A percentile compares a stretch with the other conserved stretches of the same genome.
phyloP scores from a whole-genome alignment of 2,888 invertebrate genomes.

The Xestia ashworthii region DNA sequence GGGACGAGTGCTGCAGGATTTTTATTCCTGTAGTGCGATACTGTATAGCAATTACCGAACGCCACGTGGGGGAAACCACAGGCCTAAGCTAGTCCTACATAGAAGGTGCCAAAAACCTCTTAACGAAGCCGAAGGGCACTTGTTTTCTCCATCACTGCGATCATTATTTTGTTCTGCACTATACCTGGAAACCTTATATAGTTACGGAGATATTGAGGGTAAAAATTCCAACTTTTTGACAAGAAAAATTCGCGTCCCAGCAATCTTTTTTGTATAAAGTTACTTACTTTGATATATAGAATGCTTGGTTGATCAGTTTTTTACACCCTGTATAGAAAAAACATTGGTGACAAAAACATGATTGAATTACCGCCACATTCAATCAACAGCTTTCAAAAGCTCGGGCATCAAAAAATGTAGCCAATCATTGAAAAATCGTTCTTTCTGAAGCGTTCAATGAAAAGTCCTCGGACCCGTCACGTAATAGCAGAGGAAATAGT shows the following conservation, averaged over 20 bases:
- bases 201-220: too few species aligned
- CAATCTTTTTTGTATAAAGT: too few species aligned
- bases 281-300: too few species aligned
- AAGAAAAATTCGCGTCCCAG: too few species aligned
- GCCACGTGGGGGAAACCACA: not conserved
- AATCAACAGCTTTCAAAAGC: not conserved
- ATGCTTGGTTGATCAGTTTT: too few species aligned
- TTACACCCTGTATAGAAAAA: not conserved
- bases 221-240: too few species aligned
- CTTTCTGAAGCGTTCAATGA: not conserved
- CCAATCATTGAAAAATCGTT: conserved; percentile 5
- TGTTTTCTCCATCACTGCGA: too few species aligned
- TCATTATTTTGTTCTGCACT: too few species aligned
- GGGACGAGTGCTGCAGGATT: not conserved
- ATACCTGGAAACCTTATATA: too few species aligned
- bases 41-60: not conserved
- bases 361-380: not conserved
- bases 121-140: too few species aligned
- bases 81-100: not conserved
- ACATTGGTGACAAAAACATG: not conserved
- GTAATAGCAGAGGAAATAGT: conserved; percentile 45
- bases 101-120: too few species aligned
- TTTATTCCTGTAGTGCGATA: not conserved
- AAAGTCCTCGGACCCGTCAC: conserved; percentile 12
- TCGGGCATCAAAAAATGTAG: not conserved